phyloP scores from a whole-genome alignment of 2,888 invertebrate genomes.

The Hesperia comma region DNA sequence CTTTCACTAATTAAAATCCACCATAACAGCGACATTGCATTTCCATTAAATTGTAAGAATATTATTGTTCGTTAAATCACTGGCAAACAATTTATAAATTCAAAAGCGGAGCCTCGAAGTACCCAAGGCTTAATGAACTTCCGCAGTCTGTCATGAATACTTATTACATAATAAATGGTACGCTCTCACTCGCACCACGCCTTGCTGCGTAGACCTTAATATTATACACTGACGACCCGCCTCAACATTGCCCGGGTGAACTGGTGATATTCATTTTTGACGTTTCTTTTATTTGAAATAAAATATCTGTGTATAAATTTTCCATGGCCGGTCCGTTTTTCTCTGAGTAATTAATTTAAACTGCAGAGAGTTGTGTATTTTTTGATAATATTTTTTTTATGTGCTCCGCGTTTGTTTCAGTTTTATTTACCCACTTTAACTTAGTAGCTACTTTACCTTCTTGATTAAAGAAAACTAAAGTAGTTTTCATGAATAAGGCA shows the following conservation, averaged over 20 bases:
- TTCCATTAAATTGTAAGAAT: conserved; percentile 12
- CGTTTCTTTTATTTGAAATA: not conserved
- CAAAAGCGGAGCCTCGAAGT: conserved; percentile 22
- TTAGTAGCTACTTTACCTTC: no score
- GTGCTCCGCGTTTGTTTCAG: no score
- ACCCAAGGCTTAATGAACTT: conserved; percentile 33
- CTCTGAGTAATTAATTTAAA: no score
- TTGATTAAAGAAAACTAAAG: no score
- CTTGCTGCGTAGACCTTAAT: conserved; percentile 14
- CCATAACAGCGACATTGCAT: conserved; percentile 2
- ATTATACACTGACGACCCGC: conserved; percentile 1
- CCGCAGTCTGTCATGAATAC: conserved; percentile 35
- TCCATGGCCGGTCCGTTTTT: not conserved
- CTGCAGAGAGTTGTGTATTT: no score
- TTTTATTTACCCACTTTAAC: no score
- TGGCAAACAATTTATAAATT: conserved; percentile 29
- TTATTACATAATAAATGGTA: conserved; percentile 28
- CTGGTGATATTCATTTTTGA: not conserved
- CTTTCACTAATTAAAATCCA: conserved; percentile 2
- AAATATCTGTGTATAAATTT: not conserved
- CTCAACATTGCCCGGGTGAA: not conserved
- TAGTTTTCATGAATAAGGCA: no score
- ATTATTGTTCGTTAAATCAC: conserved; percentile 11
- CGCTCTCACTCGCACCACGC: conserved; percentile 22
- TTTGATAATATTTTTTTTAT: no score